Evolutionary conservation across 1,140 invertebrate species (phyloP).

Genomic region (Pomacea maculata): DNA sequence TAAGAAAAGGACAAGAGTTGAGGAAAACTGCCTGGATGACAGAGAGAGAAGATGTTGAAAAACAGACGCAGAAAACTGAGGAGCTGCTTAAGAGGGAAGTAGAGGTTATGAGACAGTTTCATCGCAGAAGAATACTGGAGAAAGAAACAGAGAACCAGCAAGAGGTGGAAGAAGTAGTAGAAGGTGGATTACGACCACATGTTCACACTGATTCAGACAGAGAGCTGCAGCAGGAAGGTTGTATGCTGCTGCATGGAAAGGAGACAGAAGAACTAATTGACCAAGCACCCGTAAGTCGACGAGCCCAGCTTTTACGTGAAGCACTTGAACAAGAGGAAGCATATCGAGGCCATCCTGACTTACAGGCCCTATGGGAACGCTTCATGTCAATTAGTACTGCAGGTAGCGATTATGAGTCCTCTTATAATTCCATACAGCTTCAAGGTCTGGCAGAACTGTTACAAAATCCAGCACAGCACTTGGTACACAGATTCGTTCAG

Average conservation of each 20-base stretch:
- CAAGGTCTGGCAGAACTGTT: conserved; percentile 47
- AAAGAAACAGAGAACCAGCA: neutral
- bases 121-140: neutral
- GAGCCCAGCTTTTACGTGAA: conserved; percentile 43
- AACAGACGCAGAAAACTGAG: too few relatives aligned
- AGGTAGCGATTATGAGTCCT: conserved; percentile 36
- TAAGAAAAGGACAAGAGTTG: neutral
- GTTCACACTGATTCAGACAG: neutral
- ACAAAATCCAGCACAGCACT: conserved; percentile 25
- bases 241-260: neutral
- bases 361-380: conserved; percentile 53
- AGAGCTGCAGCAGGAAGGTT: neutral
- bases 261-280: conserved; percentile 37
- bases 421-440: conserved; percentile 45
- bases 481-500: conserved; percentile 23
- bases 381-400: conserved; percentile 49
- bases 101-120: neutral
- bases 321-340: conserved; percentile 42
- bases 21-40: too few relatives aligned
- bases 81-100: neutral
- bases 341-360: conserved; percentile 37
- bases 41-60: too few relatives aligned
- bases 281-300: conserved; percentile 41
- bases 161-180: conserved; percentile 8
- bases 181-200: neutral